Percentiles rank a stretch among this genome's conserved stretches.
Evolutionary conservation across 2,888 invertebrate genomes (phyloP).

Genomic region (Allygus modestus): DNA sequence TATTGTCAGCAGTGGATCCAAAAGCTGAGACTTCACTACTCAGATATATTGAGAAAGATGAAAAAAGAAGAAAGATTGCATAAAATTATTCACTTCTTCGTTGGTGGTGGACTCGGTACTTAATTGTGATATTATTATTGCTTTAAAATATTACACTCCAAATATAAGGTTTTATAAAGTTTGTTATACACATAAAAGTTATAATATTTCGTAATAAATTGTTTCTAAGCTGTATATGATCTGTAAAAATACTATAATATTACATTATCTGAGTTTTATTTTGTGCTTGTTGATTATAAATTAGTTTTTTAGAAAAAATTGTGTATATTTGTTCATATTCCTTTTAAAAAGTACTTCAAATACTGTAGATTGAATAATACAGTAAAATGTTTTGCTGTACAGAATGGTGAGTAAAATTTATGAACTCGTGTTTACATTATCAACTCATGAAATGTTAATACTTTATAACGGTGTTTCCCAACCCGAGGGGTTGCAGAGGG

Average conservation of each 20-base stretch:
- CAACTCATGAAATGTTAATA: too few species aligned
- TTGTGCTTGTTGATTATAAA: neutral
- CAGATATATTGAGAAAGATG: slow-evolving; percentile 79
- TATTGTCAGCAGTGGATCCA: slow-evolving; percentile 92
- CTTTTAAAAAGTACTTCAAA: too few species aligned
- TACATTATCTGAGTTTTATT: neutral
- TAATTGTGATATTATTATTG: neutral
- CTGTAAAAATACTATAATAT: neutral
- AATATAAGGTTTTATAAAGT: neutral
- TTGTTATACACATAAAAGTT: neutral
- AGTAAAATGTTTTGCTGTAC: too few species aligned
- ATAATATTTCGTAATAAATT: neutral
- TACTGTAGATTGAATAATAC: too few species aligned
- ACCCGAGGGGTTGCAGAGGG: too few species aligned
- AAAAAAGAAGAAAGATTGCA: slow-evolving; percentile 64
- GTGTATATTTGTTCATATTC: neutral
- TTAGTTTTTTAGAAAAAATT: slow-evolving; percentile 15
- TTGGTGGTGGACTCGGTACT: slow-evolving; percentile 55
- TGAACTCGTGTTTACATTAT: too few species aligned
- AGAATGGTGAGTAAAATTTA: too few species aligned
- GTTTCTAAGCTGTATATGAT: too few species aligned
- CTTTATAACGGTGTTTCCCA: too few species aligned
- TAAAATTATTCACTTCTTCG: neutral
- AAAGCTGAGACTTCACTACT: slow-evolving; percentile 88
- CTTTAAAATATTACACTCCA: neutral